Evolutionary conservation across 2,113 vertebrate species (phyloP).

Genomic region (Triplophysa tibetana): DNA sequence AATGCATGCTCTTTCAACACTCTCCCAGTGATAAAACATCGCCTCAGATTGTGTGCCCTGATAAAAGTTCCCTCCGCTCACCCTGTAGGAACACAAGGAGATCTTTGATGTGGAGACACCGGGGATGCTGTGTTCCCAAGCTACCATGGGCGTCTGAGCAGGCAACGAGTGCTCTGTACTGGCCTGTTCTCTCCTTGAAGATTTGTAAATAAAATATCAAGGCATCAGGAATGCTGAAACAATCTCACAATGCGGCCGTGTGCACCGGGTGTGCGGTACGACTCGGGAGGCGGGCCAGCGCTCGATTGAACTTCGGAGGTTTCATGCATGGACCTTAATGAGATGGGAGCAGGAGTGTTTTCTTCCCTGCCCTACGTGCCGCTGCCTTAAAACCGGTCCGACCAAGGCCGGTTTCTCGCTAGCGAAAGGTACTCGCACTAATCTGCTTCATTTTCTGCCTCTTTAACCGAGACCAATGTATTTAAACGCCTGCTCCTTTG

Average conservation of each 20-base stretch:
- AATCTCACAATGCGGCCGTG: conserved; percentile 53
- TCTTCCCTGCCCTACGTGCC: conserved; percentile 51
- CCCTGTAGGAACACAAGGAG: conserved; percentile 62
- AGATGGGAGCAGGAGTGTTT: conserved; percentile 59
- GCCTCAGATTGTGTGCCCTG: conserved; percentile 62
- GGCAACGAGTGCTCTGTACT: conserved; percentile 55
- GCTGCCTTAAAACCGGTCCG: conserved; percentile 53
- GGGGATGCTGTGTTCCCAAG: conserved; percentile 53
- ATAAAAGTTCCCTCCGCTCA: conserved; percentile 67
- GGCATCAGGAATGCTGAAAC: conserved; percentile 62
- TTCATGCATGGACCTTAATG: conserved; percentile 63
- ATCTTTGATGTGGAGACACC: conserved; percentile 66
- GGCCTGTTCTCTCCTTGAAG: conserved; percentile 57
- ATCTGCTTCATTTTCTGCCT: conserved; percentile 83
- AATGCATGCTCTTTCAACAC: conserved; percentile 68
- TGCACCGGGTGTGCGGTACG: conserved; percentile 32
- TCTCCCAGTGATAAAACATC: conserved; percentile 56
- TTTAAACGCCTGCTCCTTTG: conserved; percentile 80
- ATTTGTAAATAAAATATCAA: conserved; percentile 75
- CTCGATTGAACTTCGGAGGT: conserved; percentile 57
- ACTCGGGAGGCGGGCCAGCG: conserved; percentile 49
- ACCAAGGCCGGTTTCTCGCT: conserved; percentile 54
- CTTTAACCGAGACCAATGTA: conserved; percentile 80
- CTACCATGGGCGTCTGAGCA: conserved; percentile 61
- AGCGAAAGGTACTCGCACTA: conserved; percentile 76